These are phyloP conservation scores for Gephyroberyx darwinii DNA, from an alignment of 2,797 vertebrate species.

Conservation along the genomic window DNA sequence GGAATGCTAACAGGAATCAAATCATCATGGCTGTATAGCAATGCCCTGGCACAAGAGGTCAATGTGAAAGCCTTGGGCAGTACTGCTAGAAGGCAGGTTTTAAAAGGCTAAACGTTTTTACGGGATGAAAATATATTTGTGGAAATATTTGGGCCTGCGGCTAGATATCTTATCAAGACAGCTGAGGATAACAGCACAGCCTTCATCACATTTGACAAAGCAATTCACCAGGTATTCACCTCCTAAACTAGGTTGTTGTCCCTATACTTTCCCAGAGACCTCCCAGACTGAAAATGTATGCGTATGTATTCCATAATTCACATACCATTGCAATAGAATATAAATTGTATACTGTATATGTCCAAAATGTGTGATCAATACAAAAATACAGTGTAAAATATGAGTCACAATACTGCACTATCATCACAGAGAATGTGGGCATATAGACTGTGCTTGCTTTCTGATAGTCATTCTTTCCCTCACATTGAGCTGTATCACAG, in stretches of 20 bases:
- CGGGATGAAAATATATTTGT: slow-evolving; percentile 31
- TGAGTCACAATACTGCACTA: background rate
- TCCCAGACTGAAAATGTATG: slow-evolving; percentile 3
- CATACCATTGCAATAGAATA: background rate
- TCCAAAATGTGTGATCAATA: background rate
- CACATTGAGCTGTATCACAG: slow-evolving; percentile 40
- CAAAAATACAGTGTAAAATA: background rate
- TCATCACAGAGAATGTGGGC: background rate
- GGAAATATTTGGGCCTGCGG: slow-evolving; percentile 34
- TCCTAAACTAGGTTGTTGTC: slow-evolving; percentile 2
- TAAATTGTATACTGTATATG: background rate
- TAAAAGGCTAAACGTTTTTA: slow-evolving; percentile 21
- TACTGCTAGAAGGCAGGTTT: background rate
- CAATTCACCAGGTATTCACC: slow-evolving; percentile 28
- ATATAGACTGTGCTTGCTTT: background rate
- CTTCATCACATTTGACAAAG: slow-evolving; percentile 30
- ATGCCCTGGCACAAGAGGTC: slow-evolving; percentile 25
- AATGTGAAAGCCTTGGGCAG: slow-evolving; percentile 17
- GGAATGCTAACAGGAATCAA: slow-evolving; percentile 5
- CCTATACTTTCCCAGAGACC: slow-evolving; percentile 1
- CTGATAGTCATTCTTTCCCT: background rate
- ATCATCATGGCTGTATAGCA: slow-evolving; percentile 2
- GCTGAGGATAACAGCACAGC: slow-evolving; percentile 13
- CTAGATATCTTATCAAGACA: slow-evolving; percentile 40
- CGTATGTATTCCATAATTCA: background rate